Evolutionary conservation across 2,797 vertebrate genomes (phyloP).

Genomic region (Erethizon dorsatum): DNA sequence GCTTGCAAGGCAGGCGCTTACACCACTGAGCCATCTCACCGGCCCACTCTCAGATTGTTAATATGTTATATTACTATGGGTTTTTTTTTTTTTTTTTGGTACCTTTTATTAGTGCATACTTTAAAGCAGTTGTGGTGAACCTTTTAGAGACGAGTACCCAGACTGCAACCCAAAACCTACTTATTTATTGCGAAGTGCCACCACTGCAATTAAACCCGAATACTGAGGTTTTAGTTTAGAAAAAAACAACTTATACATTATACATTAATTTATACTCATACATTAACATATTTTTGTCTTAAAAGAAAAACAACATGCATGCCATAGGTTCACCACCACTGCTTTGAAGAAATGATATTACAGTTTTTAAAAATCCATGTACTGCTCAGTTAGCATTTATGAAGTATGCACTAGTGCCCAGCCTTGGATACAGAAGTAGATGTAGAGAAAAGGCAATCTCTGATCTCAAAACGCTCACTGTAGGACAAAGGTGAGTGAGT

Average conservation of each 20-base stretch:
- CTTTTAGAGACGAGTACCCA: background rate
- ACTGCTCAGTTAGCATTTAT: constrained; percentile 26
- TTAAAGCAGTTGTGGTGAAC: background rate
- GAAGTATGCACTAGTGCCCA: background rate
- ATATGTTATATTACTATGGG: background rate
- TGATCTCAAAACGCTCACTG: background rate
- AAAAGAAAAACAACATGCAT: background rate
- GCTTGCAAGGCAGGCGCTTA: too few species aligned
- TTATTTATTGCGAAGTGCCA: background rate
- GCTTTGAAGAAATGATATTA: constrained; percentile 1
- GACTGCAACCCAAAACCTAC: background rate
- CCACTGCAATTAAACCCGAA: background rate
- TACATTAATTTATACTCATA: background rate
- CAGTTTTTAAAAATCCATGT: background rate
- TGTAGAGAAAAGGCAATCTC: constrained; percentile 1
- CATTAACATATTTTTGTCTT: background rate
- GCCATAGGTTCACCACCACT: background rate
- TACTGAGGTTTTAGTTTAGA: background rate
- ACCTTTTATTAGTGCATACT: background rate
- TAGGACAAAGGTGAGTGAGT: background rate
- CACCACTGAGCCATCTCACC: too few species aligned
- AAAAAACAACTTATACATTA: too few species aligned
- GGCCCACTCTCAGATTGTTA: background rate
- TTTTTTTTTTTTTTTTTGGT: background rate
- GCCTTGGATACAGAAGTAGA: background rate